These are phyloP conservation scores for Anhinga rufa DNA, from an alignment of 2,113 vertebrate genomes.

Conservation along the genomic window DNA sequence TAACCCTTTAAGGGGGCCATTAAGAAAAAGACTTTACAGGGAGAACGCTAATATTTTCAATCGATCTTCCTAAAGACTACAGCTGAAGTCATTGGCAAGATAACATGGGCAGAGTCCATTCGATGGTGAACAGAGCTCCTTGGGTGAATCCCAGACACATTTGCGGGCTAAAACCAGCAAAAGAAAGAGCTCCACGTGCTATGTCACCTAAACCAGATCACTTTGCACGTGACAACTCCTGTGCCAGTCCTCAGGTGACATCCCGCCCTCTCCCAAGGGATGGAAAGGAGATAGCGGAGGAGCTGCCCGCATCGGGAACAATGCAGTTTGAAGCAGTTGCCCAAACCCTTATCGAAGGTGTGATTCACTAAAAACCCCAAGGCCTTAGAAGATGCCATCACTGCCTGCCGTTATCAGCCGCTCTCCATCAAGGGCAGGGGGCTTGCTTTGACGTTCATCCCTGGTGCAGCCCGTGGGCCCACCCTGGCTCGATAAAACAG, in stretches of 20 bases:
- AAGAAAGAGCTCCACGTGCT: background rate
- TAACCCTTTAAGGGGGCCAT: conserved; percentile 41
- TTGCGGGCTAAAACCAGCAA: background rate
- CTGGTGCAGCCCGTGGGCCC: accelerated
- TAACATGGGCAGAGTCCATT: background rate
- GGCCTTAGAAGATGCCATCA: background rate
- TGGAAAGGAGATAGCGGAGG: background rate
- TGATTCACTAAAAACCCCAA: background rate
- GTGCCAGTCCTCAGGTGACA: background rate
- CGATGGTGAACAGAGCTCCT: background rate
- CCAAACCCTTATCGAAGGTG: background rate
- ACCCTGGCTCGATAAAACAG: background rate
- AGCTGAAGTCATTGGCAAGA: background rate
- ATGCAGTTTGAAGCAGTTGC: background rate
- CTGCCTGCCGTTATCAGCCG: background rate
- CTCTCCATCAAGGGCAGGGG: background rate
- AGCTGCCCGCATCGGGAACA: background rate
- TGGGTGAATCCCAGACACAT: background rate
- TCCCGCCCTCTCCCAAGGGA: background rate
- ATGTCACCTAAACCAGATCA: background rate
- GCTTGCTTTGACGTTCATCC: background rate
- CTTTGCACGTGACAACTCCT: background rate
- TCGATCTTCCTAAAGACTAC: background rate
- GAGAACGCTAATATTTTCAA: background rate
- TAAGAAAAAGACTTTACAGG: conserved; percentile 38